Evolutionary conservation across 2,113 vertebrate genomes (phyloP).

Genomic region (Anguilla rostrata): DNA sequence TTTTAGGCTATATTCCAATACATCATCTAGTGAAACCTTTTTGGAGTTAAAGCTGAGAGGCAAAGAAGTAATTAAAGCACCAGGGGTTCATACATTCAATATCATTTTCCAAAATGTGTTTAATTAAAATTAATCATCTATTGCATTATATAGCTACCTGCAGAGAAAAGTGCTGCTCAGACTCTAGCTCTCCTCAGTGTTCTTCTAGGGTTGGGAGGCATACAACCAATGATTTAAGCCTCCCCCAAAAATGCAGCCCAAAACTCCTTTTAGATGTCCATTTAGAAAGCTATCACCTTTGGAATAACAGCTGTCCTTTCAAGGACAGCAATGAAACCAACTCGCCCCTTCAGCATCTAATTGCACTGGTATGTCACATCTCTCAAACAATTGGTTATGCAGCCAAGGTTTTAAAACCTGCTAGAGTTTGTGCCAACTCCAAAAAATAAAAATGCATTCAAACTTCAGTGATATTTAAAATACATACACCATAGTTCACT

Average conservation of each 20-base stretch:
- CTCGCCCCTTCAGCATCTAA: background rate
- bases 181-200: slow-evolving; percentile 47
- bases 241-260: slow-evolving; percentile 39
- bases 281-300: background rate
- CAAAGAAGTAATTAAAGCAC: slow-evolving; percentile 60
- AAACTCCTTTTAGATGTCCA: slow-evolving; percentile 38
- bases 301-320: slow-evolving; percentile 27
- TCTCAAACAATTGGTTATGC: background rate
- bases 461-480: too few species aligned
- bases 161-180: slow-evolving; percentile 67
- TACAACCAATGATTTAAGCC: slow-evolving; percentile 49
- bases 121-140: slow-evolving; percentile 75
- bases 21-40: slow-evolving; percentile 51
- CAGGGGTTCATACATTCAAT: slow-evolving; percentile 67
- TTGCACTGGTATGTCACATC: background rate
- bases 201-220: slow-evolving; percentile 43
- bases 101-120: slow-evolving; percentile 70
- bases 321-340: slow-evolving; percentile 32
- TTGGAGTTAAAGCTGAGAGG: slow-evolving; percentile 51
- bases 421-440: background rate
- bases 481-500: too few species aligned
- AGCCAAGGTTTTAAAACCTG: slow-evolving; percentile 17
- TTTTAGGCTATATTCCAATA: slow-evolving; percentile 56
- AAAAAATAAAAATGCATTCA: background rate
- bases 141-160: slow-evolving; percentile 74